phyloP scores from a whole-genome alignment of 1,140 invertebrate species.

The Cylas formicarius region DNA sequence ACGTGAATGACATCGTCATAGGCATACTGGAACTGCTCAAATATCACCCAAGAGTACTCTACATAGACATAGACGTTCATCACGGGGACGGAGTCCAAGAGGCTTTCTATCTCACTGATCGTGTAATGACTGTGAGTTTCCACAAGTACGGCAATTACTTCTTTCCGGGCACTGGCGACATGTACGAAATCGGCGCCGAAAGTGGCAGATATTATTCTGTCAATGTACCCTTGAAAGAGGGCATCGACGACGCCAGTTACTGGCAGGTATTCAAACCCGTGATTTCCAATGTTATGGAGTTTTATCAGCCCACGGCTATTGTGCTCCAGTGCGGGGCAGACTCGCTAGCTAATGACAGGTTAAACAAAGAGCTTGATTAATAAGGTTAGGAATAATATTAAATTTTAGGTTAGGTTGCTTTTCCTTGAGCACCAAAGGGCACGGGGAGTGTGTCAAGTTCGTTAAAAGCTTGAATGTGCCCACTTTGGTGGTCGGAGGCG shows the following conservation, averaged over 20 bases:
- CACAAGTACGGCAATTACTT: constrained; percentile 99
- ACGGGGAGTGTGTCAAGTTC: constrained; percentile 95
- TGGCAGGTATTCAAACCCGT: constrained; percentile 90
- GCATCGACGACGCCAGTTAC: constrained; percentile 93
- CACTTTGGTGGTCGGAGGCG: constrained; percentile 89
- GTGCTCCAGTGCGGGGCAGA: constrained; percentile 98
- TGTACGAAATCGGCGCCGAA: constrained; percentile 95
- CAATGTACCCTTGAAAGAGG: constrained; percentile 94
- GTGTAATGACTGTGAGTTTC: constrained; percentile 99
- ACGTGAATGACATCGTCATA: constrained; percentile 98
- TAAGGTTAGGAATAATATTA: neutral
- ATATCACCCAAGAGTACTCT: constrained; percentile 91
- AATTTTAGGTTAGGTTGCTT: constrained; percentile 65
- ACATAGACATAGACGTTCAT: constrained; percentile 99
- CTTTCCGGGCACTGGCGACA: constrained; percentile 95
- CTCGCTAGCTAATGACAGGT: constrained; percentile 88
- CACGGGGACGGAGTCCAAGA: constrained; percentile 99
- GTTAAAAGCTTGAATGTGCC: constrained; percentile 92
- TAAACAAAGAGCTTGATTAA: constrained; percentile 42
- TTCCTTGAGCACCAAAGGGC: constrained; percentile 81
- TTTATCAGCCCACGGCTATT: constrained; percentile 93
- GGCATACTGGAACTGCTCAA: constrained; percentile 94
- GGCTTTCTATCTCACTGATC: constrained; percentile 96
- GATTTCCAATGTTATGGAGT: constrained; percentile 92
- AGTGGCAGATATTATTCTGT: constrained; percentile 92